Evolutionary conservation across 2,888 invertebrate genomes (phyloP).

Genomic region (Lydus trimaculatus): DNA sequence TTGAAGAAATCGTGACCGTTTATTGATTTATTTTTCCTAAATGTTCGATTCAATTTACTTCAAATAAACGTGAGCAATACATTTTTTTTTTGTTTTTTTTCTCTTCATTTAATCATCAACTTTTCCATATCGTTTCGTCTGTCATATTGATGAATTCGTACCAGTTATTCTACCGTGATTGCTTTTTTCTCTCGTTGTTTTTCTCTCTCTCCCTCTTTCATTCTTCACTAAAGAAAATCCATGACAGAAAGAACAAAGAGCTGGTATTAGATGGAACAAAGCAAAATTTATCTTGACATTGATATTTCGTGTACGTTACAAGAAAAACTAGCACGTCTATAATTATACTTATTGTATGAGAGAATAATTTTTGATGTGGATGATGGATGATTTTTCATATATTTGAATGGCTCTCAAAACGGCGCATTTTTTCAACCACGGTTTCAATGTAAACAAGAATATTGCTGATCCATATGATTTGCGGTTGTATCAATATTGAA

Average conservation of each 20-base stretch:
- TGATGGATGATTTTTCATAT: neutral
- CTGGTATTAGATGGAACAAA: neutral
- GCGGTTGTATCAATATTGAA: constrained; percentile 9
- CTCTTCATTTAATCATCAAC: neutral
- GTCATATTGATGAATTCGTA: constrained; percentile 9
- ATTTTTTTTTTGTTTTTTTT: neutral
- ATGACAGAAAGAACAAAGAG: neutral
- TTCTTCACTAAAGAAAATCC: neutral
- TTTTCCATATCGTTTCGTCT: neutral
- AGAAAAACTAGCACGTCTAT: neutral
- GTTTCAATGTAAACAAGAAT: neutral
- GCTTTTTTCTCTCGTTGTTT: neutral
- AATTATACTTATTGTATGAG: neutral
- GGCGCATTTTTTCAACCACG: too few species aligned
- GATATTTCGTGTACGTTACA: neutral
- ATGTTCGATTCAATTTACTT: neutral
- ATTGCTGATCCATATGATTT: constrained; percentile 22
- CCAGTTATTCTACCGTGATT: neutral
- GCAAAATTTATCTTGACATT: neutral
- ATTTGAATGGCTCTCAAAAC: too few species aligned
- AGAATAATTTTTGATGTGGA: neutral
- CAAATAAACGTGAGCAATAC: neutral
- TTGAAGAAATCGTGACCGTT: neutral
- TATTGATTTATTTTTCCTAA: neutral
- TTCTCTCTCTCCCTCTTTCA: neutral